Conservation (phyloP, 2,888 invertebrate genomes). For the Yponomeuta malinellus region DNA sequence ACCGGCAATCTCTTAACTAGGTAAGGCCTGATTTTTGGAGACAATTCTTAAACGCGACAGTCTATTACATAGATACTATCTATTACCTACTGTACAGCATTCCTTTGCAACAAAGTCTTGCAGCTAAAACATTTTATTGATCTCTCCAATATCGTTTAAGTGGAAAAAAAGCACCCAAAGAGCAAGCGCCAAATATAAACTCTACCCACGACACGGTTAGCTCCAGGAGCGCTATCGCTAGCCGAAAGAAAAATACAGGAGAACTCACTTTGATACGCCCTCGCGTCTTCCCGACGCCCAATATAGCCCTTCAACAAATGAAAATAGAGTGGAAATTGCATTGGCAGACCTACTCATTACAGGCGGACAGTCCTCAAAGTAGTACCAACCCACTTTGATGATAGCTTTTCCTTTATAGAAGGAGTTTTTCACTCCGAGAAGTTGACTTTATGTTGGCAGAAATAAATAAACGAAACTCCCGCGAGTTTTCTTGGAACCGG, state of each 20-base stretch:
- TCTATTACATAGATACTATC: too few species aligned
- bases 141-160: background rate
- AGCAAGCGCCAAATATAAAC: background rate
- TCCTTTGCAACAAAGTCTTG: background rate
- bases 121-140: background rate
- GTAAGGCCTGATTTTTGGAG: too few species aligned
- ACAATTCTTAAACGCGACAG: too few species aligned
- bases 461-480: slow-evolving; percentile 8
- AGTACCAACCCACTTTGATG: slow-evolving; percentile 6
- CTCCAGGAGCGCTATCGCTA: slow-evolving; percentile 25
- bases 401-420: slow-evolving; percentile 1
- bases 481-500: background rate
- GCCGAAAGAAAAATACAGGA: slow-evolving; percentile 34
- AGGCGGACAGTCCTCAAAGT: slow-evolving; percentile 10
- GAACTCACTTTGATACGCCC: slow-evolving; percentile 40
- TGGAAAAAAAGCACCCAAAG: background rate
- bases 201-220: slow-evolving; percentile 3
- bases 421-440: background rate
- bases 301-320: slow-evolving; percentile 23
- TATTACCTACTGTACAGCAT: too few species aligned
- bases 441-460: slow-evolving; percentile 12
- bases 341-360: slow-evolving; percentile 1
- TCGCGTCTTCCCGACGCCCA: slow-evolving; percentile 29
- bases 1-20: too few species aligned
- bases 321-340: background rate